Conservation (phyloP, 2,888 invertebrate species). For the Pemphredon lugubris region DNA sequence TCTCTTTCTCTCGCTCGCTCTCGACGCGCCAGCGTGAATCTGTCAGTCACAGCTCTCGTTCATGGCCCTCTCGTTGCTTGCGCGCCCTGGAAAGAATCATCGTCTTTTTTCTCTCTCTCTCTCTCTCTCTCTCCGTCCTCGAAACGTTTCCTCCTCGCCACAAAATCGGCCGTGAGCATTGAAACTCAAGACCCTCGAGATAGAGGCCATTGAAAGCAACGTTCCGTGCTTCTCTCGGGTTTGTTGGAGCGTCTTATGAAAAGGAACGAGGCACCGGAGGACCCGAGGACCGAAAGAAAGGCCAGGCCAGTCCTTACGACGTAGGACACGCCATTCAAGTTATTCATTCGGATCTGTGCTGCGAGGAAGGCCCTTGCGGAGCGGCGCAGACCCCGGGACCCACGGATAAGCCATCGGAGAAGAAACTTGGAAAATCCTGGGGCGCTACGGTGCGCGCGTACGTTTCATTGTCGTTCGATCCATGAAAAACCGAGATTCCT, state of each 20-base stretch:
- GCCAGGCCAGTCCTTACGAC: slow-evolving; percentile 51
- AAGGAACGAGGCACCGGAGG: neutral
- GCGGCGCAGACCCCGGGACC: slow-evolving; percentile 31
- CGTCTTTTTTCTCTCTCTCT: slow-evolving; percentile 5
- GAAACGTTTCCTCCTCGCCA: neutral
- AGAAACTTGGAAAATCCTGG: slow-evolving; percentile 50
- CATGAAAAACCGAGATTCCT: neutral
- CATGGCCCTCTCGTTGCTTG: slow-evolving; percentile 1
- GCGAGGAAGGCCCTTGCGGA: slow-evolving; percentile 5
- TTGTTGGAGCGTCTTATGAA: neutral
- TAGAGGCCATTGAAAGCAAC: slow-evolving; percentile 65
- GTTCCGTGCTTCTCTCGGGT: slow-evolving; percentile 21
- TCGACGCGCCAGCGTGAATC: slow-evolving; percentile 33
- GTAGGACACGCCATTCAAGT: slow-evolving; percentile 62
- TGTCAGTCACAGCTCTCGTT: slow-evolving; percentile 49
- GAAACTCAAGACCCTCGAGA: slow-evolving; percentile 73
- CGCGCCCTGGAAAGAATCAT: slow-evolving; percentile 19
- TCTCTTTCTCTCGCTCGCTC: slow-evolving; percentile 18
- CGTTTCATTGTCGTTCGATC: slow-evolving; percentile 22
- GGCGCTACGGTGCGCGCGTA: slow-evolving; percentile 2
- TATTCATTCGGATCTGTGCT: slow-evolving; percentile 58
- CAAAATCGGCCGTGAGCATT: slow-evolving; percentile 65
- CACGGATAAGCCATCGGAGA: slow-evolving; percentile 31
- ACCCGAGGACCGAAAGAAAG: slow-evolving; percentile 50
- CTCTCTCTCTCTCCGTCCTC: neutral